These are phyloP conservation scores for Ectemnius continuus DNA, from an alignment of 2,888 invertebrate species.

Conservation along the genomic window DNA sequence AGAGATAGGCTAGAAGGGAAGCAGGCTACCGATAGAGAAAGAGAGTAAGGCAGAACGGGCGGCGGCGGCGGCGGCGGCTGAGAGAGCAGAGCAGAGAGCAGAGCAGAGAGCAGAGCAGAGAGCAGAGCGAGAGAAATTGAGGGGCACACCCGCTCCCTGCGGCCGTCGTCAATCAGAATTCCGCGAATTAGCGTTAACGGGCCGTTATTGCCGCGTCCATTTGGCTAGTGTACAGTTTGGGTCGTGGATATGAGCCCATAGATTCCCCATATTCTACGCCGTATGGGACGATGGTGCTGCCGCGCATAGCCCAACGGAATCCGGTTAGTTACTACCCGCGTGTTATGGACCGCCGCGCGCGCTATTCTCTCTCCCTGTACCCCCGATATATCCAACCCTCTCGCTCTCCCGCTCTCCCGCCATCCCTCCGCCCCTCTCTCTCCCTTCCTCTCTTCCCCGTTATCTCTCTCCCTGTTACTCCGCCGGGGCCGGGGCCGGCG, in stretches of 20 bases:
- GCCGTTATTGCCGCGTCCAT: conserved; percentile 78
- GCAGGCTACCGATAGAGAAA: conserved; percentile 26
- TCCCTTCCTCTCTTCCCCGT: conserved; percentile 26
- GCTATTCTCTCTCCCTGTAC: conserved; percentile 38
- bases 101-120: conserved; percentile 39
- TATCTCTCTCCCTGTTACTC: conserved; percentile 25
- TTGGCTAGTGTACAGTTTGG: conserved; percentile 77
- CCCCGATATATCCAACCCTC: conserved; percentile 26
- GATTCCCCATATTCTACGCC: conserved; percentile 76
- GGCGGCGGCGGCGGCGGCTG: conserved; percentile 22
- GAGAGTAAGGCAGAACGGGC: conserved; percentile 22
- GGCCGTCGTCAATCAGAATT: conserved; percentile 78
- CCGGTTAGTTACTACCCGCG: conserved; percentile 77
- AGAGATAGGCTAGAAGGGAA: conserved; percentile 28
- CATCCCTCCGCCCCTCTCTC: conserved; percentile 20
- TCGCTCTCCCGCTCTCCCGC: conserved; percentile 20
- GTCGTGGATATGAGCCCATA: conserved; percentile 77
- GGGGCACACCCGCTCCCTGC: conserved; percentile 64
- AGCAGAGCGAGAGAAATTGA: conserved; percentile 56
- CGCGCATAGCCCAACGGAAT: conserved; percentile 73
- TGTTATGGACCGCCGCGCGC: conserved; percentile 71
- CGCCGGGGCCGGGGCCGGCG: neutral
- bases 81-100: conserved; percentile 13
- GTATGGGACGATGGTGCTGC: conserved; percentile 69
- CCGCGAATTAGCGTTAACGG: conserved; percentile 79